These are phyloP conservation scores for Brachionus paranguensis DNA, from an alignment of 1,140 invertebrate genomes.

Conservation along the genomic window DNA sequence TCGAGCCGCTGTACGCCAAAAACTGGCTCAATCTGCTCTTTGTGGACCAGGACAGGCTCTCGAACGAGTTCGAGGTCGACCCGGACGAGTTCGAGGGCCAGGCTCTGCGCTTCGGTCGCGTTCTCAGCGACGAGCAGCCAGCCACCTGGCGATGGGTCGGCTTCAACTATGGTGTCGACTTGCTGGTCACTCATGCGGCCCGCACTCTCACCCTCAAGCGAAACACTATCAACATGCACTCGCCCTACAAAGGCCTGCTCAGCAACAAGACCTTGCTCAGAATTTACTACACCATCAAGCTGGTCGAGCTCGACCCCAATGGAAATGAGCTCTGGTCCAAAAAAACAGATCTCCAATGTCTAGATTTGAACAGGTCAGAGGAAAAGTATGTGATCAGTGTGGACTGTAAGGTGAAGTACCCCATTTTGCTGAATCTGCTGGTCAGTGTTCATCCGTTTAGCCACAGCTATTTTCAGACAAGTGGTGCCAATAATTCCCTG, in stretches of 20 bases:
- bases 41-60: conserved; percentile 6
- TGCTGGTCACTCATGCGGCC: conserved; percentile 18
- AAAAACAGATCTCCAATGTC: not conserved
- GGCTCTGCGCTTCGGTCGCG: not conserved
- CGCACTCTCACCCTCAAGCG: conserved; percentile 20
- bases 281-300: not conserved
- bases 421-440: not conserved
- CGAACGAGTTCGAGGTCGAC: not conserved
- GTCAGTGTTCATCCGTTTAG: conserved; percentile 17
- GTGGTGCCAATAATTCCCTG: not conserved
- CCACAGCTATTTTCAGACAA: not conserved
- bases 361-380: conserved; percentile 6
- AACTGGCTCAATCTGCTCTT: conserved; percentile 35
- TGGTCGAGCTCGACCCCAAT: not conserved
- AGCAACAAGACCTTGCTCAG: conserved; percentile 1
- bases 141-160: conserved; percentile 34
- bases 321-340: conserved; percentile 25
- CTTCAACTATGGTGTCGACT: conserved; percentile 25
- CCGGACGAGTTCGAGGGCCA: not conserved
- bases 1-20: not conserved
- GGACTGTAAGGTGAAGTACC: not conserved
- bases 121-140: not conserved
- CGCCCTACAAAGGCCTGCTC: conserved; percentile 13
- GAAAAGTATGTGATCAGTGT: not conserved
- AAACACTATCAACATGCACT: conserved; percentile 29